These are phyloP conservation scores for Hippocampus comes DNA, from an alignment of 2,113 vertebrate genomes.

Conservation along the genomic window DNA sequence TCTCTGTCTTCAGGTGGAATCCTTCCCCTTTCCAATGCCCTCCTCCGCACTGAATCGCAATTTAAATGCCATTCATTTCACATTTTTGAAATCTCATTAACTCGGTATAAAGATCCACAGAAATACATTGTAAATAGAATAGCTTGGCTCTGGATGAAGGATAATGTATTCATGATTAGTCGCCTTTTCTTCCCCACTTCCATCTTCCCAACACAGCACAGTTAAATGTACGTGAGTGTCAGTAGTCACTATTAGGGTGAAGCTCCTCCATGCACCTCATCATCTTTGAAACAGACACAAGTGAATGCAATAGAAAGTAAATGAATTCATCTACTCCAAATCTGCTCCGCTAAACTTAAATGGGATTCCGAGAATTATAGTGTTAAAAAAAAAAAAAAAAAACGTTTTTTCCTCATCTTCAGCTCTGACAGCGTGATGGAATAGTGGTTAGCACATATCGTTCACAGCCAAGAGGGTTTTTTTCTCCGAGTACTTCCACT, in stretches of 20 bases:
- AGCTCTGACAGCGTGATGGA: not conserved
- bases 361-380: not conserved
- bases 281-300: slow-evolving; percentile 49
- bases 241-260: slow-evolving; percentile 49
- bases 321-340: slow-evolving; percentile 21
- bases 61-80: slow-evolving; percentile 69
- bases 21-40: slow-evolving; percentile 49
- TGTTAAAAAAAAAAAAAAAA: not conserved
- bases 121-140: slow-evolving; percentile 70
- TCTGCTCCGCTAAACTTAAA: not conserved
- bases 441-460: not conserved
- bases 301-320: slow-evolving; percentile 25
- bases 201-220: slow-evolving; percentile 26
- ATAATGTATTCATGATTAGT: slow-evolving; percentile 67
- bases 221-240: slow-evolving; percentile 55
- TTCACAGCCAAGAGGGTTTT: not conserved
- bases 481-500: not conserved
- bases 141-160: slow-evolving; percentile 53
- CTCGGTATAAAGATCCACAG: slow-evolving; percentile 62
- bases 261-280: slow-evolving; percentile 36
- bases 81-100: slow-evolving; percentile 75
- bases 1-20: slow-evolving; percentile 57
- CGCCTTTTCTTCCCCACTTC: slow-evolving; percentile 40
- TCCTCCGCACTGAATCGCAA: slow-evolving; percentile 59
- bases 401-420: not conserved